Percentiles rank a stretch among this genome's conserved stretches.
Evolutionary conservation across 2,797 vertebrate species (phyloP).

Genomic region (Spatula versicolor): DNA sequence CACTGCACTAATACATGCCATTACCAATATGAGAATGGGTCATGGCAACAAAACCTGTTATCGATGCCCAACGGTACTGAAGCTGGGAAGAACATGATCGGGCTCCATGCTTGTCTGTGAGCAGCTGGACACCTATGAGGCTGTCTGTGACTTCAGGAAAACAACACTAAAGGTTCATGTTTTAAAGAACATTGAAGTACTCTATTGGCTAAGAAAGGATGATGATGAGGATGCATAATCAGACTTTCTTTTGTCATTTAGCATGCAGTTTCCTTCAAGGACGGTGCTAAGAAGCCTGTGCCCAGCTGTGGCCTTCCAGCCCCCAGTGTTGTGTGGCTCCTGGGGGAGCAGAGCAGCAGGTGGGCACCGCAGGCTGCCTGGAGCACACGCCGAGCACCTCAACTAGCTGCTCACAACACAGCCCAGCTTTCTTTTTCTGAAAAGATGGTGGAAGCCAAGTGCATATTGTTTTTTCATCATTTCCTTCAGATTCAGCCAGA

Average conservation of each 20-base stretch:
- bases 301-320: accelerated
- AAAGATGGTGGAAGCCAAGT: not conserved
- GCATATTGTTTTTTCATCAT: not conserved
- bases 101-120: accelerated
- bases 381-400: not conserved
- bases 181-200: not conserved
- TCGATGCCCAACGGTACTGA: not conserved
- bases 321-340: not conserved
- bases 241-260: not conserved
- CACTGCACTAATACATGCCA: accelerated
- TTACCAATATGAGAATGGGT: not conserved
- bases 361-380: not conserved
- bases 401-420: not conserved
- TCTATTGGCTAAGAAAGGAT: not conserved
- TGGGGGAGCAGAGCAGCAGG: not conserved
- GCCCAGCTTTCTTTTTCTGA: not conserved
- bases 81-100: not conserved
- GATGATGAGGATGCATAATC: not conserved
- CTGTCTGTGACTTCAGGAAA: not conserved
- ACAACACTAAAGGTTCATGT: not conserved
- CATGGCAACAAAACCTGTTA: not conserved
- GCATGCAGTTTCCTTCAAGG: not conserved
- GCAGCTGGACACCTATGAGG: not conserved
- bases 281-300: accelerated
- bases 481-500: not conserved